These are phyloP conservation scores for Ornithorhynchus anatinus DNA, from an alignment of 2,113 vertebrate genomes.

Conservation along the genomic window DNA sequence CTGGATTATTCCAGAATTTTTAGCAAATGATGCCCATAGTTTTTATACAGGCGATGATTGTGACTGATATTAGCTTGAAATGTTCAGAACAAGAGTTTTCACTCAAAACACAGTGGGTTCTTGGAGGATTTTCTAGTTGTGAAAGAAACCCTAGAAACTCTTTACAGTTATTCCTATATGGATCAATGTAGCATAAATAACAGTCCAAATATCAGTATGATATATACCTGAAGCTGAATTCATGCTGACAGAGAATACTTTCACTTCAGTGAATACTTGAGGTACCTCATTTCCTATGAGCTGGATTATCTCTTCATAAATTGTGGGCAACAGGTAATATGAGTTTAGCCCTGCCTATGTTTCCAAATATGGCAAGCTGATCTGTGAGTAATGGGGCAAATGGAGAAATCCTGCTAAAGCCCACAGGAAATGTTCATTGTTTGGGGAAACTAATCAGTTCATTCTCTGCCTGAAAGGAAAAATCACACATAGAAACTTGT, in stretches of 20 bases:
- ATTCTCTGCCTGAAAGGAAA: slow-evolving; percentile 57
- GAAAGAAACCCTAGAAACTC: slow-evolving; percentile 31
- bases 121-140: slow-evolving; percentile 1
- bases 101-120: neutral
- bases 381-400: slow-evolving; percentile 60
- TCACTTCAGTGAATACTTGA: slow-evolving; percentile 46
- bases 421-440: slow-evolving; percentile 43
- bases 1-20: too few species aligned
- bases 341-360: slow-evolving; percentile 57
- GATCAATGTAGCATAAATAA: slow-evolving; percentile 42
- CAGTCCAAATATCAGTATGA: slow-evolving; percentile 43
- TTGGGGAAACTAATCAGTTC: slow-evolving; percentile 55
- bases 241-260: slow-evolving; percentile 52
- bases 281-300: slow-evolving; percentile 57
- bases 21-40: too few species aligned
- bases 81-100: neutral
- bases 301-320: slow-evolving; percentile 64
- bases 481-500: slow-evolving; percentile 50
- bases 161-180: slow-evolving; percentile 50
- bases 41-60: too few species aligned
- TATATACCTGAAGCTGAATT: slow-evolving; percentile 44
- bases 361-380: slow-evolving; percentile 36
- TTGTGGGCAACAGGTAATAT: slow-evolving; percentile 48
- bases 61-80: slow-evolving; percentile 1
- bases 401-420: slow-evolving; percentile 55